Evolutionary conservation across 2,888 invertebrate genomes (phyloP).

Genomic region (Autographa pulchrina): DNA sequence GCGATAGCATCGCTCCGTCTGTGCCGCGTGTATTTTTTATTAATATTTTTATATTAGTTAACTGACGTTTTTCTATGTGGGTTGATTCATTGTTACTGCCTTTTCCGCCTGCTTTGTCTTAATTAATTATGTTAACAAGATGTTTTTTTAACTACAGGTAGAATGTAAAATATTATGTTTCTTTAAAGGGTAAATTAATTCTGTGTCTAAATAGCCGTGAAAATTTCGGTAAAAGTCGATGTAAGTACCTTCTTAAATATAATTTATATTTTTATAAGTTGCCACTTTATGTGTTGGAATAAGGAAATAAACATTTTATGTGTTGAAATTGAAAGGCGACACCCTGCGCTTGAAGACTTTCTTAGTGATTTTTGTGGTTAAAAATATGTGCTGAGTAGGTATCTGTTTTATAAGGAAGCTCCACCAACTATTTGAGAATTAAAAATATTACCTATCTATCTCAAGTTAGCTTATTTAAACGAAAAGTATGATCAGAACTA

Average conservation of each 20-base stretch:
- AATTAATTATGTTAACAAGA: constrained; percentile 48
- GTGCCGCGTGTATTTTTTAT: constrained; percentile 63
- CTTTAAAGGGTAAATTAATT: neutral
- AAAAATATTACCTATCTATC: too few species aligned
- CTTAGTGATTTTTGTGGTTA: neutral
- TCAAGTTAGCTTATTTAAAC: neutral
- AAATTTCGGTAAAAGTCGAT: neutral
- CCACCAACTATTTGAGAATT: too few species aligned
- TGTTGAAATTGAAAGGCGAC: neutral
- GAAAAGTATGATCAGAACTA: neutral
- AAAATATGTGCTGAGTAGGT: neutral
- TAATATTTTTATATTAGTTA: constrained; percentile 67
- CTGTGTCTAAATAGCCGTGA: constrained; percentile 2
- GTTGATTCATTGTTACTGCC: constrained; percentile 50
- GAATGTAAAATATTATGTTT: constrained; percentile 16
- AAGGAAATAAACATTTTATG: neutral
- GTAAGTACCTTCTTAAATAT: neutral
- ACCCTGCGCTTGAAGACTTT: neutral
- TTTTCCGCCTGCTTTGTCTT: constrained; percentile 42
- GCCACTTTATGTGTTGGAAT: too few species aligned
- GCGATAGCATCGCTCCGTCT: constrained; percentile 68
- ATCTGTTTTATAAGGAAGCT: too few species aligned
- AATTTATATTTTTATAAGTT: neutral
- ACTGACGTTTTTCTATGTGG: constrained; percentile 60
- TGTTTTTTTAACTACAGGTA: constrained; percentile 20